Base-by-base conservation (phyloP, 2,797 vertebrate genomes). In the Diplodus sargus region DNA sequence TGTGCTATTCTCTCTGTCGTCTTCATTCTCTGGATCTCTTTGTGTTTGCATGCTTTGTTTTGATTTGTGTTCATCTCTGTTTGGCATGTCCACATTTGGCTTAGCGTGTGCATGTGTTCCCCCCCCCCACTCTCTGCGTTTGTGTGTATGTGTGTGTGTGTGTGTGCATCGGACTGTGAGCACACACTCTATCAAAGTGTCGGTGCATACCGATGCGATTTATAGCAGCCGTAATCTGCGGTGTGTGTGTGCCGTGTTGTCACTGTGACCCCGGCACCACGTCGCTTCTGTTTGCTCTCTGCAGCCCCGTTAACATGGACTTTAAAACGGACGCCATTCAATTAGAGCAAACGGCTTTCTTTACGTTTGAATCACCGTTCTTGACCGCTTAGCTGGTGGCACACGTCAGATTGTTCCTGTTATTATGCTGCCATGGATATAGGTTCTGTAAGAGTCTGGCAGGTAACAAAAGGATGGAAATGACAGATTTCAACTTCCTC, bases 21-120 rank as follows among this genome's bases (percentile, higher is more conserved):
- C 86, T 84, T 90, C 87, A 87, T 89, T 91, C 90, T 81, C 86
- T 87, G 85, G 89, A 92, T 92, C 87, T 85, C 83, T 81, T 87
- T 89, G 86, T 90, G 90, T 93, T 92, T 93, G 89, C 73, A 76
- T 86, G 90, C 92, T 89, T 90, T 91, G 91, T 90, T 91, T 89
- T 89, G 89, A 91, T 92, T 91, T 88, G 85, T 90, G 86, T 92
- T 90, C 65, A 52, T 89, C 82, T 90, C 81, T 87, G 86, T 92
- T 92, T 93, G 90, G 90, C 92, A 78, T 89, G 92, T 90, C 85
- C 88, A 88, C 86, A 79, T 88, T 90, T 90, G 90, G 88, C 79
- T 85, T 68, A 79, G 65, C 6, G 63, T 78, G 83, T 65, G 75
- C 72, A 70, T 82, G 78, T 74, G 76, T 64, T 56, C 58, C 69